Percentiles rank a stretch among this genome's conserved stretches.
Conservation (phyloP, 2,888 invertebrate species). For the Cynaeus angustus region DNA sequence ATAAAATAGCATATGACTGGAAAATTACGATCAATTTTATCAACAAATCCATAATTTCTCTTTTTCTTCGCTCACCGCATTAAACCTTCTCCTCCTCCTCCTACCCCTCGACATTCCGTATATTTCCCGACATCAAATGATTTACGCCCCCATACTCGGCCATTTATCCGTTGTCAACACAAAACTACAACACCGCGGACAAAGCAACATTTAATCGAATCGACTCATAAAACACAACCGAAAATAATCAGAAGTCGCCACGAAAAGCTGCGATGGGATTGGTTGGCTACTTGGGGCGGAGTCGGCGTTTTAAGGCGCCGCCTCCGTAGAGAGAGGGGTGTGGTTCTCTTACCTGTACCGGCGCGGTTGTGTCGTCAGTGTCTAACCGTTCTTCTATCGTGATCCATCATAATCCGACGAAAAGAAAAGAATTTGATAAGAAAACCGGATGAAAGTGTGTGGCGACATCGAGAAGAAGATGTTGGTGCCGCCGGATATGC, state of each 20-base stretch:
- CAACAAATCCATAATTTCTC: neutral
- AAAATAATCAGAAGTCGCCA: constrained; percentile 48
- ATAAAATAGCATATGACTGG: no score
- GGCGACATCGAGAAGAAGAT: constrained; percentile 68
- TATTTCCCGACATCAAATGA: constrained; percentile 2
- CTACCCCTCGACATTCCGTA: neutral
- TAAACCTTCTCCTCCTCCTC: neutral
- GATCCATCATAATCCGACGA: constrained; percentile 63
- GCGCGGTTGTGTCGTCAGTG: constrained; percentile 60
- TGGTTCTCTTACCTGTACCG: constrained; percentile 62
- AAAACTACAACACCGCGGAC: constrained; percentile 41
- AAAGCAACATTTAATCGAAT: constrained; percentile 41
- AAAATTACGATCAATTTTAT: no score
- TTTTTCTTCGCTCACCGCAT: neutral
- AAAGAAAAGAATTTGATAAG: constrained; percentile 25
- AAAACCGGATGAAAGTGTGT: constrained; percentile 11
- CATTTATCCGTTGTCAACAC: constrained; percentile 44
- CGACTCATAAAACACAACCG: constrained; percentile 46
- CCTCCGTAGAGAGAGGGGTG: constrained; percentile 56
- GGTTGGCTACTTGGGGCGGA: constrained; percentile 61
- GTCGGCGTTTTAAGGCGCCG: constrained; percentile 45
- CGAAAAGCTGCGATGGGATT: constrained; percentile 49
- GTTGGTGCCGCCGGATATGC: constrained; percentile 82
- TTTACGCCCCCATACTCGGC: constrained; percentile 25
- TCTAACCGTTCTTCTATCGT: constrained; percentile 62